A percentile compares a stretch with the other conserved stretches of the same genome.
Conservation (phyloP, 2,888 invertebrate species). For the Troides helena region DNA sequence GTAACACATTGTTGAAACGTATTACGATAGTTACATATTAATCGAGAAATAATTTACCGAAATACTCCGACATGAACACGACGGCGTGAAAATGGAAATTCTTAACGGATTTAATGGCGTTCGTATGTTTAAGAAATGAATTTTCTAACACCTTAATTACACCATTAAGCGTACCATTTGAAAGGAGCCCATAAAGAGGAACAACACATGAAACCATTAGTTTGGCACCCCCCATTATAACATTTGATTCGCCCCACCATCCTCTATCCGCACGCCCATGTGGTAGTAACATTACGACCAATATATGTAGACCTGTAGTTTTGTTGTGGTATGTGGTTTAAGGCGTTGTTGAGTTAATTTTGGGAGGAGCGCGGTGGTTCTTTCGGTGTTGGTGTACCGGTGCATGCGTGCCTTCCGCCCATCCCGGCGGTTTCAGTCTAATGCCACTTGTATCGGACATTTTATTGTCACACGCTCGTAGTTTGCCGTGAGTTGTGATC, state of each 20-base stretch:
- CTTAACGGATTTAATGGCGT: constrained; percentile 20
- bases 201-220: constrained; percentile 73
- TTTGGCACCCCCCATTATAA: constrained; percentile 77
- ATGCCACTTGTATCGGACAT: constrained; percentile 76
- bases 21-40: neutral
- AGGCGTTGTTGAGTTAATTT: constrained; percentile 20
- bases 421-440: constrained; percentile 65
- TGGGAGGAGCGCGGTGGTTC: constrained; percentile 32
- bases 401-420: constrained; percentile 67
- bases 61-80: neutral
- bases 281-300: constrained; percentile 46
- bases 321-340: constrained; percentile 21
- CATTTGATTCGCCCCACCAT: constrained; percentile 67
- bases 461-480: constrained; percentile 73
- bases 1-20: neutral
- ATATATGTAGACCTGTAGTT: constrained; percentile 44
- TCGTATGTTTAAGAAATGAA: constrained; percentile 42
- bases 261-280: constrained; percentile 44
- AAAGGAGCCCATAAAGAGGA: constrained; percentile 74
- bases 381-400: constrained; percentile 31
- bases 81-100: constrained; percentile 29
- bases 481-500: constrained; percentile 65
- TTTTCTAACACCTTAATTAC: constrained; percentile 65
- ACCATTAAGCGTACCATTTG: constrained; percentile 62
- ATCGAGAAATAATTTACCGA: neutral